phyloP scores from a whole-genome alignment of 2,888 invertebrate species.

The Choreutis nemorana region DNA sequence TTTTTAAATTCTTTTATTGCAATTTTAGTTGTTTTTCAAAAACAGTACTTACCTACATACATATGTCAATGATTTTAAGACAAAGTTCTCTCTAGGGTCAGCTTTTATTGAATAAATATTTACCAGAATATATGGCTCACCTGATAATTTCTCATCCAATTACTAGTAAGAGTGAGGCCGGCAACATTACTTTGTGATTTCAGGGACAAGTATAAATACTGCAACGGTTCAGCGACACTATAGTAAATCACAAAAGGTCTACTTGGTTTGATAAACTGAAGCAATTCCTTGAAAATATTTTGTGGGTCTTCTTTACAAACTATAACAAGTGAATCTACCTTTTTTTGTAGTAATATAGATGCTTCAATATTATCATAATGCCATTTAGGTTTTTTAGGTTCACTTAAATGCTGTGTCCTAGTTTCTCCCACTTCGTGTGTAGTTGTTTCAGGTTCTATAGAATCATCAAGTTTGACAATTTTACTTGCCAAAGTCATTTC shows the following conservation, averaged over 20 bases:
- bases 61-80: too few relatives aligned
- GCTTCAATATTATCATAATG: conserved; percentile 74
- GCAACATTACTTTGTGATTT: conserved; percentile 77
- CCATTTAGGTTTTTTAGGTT: conserved; percentile 70
- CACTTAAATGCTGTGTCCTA: conserved; percentile 11
- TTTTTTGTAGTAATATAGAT: conserved; percentile 65
- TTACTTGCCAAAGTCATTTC: conserved; percentile 24
- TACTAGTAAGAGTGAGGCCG: conserved; percentile 81
- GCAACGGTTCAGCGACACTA: conserved; percentile 80
- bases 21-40: neutral
- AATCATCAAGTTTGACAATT: conserved; percentile 25
- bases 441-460: conserved; percentile 3
- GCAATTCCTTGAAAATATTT: conserved; percentile 76
- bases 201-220: conserved; percentile 82
- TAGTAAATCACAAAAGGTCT: conserved; percentile 88
- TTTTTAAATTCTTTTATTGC: neutral
- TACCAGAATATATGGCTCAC: conserved; percentile 34
- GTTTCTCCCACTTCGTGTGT: conserved; percentile 6
- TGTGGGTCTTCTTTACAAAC: conserved; percentile 87
- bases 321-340: conserved; percentile 80
- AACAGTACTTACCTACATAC: too few relatives aligned
- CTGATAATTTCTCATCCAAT: conserved; percentile 92
- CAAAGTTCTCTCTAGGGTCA: too few relatives aligned
- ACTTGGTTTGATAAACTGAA: conserved; percentile 81
- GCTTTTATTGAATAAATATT: too few relatives aligned